Evolutionary conservation across 2,888 invertebrate species (phyloP).

Genomic region (Phaedon cochleariae): DNA sequence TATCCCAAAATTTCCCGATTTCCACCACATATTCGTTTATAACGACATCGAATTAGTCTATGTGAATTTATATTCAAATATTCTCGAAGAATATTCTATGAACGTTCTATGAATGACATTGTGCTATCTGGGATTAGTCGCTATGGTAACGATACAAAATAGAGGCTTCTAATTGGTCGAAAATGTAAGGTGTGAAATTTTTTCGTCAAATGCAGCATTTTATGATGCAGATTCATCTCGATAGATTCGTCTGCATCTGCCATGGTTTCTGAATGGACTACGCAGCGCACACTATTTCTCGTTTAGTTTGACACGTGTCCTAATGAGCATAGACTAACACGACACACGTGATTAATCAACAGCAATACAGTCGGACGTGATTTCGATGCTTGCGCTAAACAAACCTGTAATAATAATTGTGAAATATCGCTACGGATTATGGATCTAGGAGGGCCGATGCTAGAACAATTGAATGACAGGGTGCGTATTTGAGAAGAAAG

Average conservation of each 20-base stretch:
- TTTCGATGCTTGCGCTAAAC: conserved; percentile 27
- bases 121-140: no score
- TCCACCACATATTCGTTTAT: no score
- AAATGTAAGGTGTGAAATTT: no score
- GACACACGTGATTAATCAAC: conserved; percentile 30
- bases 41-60: no score
- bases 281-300: conserved; percentile 29
- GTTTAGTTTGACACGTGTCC: conserved; percentile 33
- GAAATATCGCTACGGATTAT: conserved; percentile 19
- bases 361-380: conserved; percentile 26
- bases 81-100: no score
- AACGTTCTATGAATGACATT: no score
- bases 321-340: conserved; percentile 27
- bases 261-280: conserved; percentile 4
- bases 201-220: no score
- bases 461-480: background rate
- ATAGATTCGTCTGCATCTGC: conserved; percentile 28
- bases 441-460: background rate
- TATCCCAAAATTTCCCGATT: no score
- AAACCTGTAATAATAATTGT: conserved; percentile 29
- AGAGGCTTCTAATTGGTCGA: no score
- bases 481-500: background rate
- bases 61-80: no score
- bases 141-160: no score
- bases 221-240: no score